phyloP scores from a whole-genome alignment of 1,140 invertebrate genomes.

The Megalonaias nervosa region DNA sequence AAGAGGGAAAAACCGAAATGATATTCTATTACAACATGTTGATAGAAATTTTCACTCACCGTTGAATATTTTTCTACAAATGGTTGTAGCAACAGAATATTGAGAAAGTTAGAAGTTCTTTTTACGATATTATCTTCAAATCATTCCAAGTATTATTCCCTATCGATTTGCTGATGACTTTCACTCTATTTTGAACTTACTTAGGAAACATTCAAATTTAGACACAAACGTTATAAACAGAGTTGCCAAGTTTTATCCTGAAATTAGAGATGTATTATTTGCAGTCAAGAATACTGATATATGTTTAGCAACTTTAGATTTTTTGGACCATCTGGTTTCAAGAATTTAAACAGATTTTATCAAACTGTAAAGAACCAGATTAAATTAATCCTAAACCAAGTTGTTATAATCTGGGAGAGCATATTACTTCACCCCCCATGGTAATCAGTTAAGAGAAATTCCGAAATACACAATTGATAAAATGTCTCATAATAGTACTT shows the following conservation, averaged over 20 bases:
- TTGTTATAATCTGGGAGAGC: slow-evolving; percentile 18
- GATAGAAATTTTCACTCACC: not conserved
- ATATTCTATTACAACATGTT: not conserved
- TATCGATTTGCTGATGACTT: slow-evolving; percentile 4
- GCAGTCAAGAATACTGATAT: too few species aligned
- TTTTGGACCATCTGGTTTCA: not conserved
- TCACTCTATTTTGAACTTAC: not conserved
- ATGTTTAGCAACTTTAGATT: not conserved
- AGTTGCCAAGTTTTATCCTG: slow-evolving; percentile 10
- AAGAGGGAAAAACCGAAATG: not conserved
- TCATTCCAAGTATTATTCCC: slow-evolving; percentile 6
- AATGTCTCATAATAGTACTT: slow-evolving; percentile 3
- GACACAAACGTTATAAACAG: not conserved
- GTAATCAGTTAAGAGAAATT: slow-evolving; percentile 1
- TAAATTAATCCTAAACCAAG: not conserved
- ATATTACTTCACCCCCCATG: slow-evolving; percentile 15
- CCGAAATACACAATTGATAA: slow-evolving; percentile 11
- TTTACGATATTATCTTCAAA: slow-evolving; percentile 2
- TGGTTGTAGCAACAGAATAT: not conserved
- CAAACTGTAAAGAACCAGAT: slow-evolving; percentile 1
- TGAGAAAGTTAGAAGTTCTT: not conserved
- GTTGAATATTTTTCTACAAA: not conserved
- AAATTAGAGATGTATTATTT: slow-evolving; percentile 8
- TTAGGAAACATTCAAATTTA: not conserved
- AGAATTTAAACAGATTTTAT: not conserved